phyloP scores from a whole-genome alignment of 23 tunicate genomes.

The Corella eumyota region DNA sequence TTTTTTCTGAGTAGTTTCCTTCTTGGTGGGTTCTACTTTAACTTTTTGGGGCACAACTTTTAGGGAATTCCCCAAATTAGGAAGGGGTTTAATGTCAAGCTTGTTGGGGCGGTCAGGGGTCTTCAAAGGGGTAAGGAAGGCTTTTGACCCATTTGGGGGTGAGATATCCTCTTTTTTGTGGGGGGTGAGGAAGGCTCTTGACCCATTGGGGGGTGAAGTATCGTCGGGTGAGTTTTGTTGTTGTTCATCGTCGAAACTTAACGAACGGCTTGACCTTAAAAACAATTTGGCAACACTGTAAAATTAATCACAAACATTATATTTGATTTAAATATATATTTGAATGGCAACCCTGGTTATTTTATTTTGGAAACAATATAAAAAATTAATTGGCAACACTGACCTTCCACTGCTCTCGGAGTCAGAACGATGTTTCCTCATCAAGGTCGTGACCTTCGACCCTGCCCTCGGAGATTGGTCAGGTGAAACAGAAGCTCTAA shows the following conservation, averaged over 20 bases:
- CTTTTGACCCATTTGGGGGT: no score
- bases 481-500: constrained; percentile 34
- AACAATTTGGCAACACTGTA: no score
- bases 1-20: no score
- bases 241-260: constrained; percentile 74
- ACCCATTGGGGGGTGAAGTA: constrained; percentile 13
- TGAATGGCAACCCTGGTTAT: not conserved
- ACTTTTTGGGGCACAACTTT: no score
- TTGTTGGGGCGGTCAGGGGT: no score
- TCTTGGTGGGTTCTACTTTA: no score
- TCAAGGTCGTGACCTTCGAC: constrained; percentile 8
- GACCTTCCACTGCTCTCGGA: constrained; percentile 86
- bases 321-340: not conserved
- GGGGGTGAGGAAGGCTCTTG: not conserved
- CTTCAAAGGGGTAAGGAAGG: no score
- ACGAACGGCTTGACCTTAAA: constrained; percentile 52
- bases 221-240: constrained; percentile 36
- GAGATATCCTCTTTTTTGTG: no score
- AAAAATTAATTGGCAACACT: no score
- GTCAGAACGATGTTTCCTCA: constrained; percentile 40
- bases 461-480: constrained; percentile 84
- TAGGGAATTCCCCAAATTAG: no score
- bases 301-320: not conserved
- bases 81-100: no score
- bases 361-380: no score